Percentiles rank a stretch among this genome's conserved stretches.
phyloP scores from a whole-genome alignment of 2,797 vertebrate genomes.

The Borostomias antarcticus region DNA sequence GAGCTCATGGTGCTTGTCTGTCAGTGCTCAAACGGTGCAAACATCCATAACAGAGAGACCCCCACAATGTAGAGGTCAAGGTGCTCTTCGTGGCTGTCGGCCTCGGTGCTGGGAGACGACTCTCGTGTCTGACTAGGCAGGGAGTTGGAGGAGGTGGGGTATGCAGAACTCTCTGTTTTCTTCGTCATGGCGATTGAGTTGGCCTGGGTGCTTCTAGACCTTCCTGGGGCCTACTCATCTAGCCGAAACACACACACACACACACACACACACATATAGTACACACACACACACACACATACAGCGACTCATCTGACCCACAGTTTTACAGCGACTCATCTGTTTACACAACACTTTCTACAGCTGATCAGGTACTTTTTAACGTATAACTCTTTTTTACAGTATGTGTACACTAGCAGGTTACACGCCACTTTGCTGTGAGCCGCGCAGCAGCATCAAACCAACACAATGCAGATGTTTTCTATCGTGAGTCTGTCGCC shows the following conservation, averaged over 20 bases:
- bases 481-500: constrained; percentile 22
- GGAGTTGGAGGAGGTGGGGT: not conserved
- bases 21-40: constrained; percentile 53
- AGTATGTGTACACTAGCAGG: constrained; percentile 57
- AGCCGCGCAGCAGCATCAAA: constrained; percentile 18
- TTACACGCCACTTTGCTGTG: constrained; percentile 49
- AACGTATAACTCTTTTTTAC: constrained; percentile 70
- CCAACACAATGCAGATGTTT: constrained; percentile 37
- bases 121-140: not conserved
- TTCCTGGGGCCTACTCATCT: constrained; percentile 59
- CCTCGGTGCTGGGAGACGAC: too few relatives aligned
- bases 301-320: constrained; percentile 54
- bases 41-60: constrained; percentile 51
- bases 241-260: constrained; percentile 56
- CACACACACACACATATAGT: constrained; percentile 41
- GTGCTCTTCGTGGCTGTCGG: not conserved
- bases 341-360: constrained; percentile 71
- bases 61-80: constrained; percentile 34
- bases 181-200: constrained; percentile 32
- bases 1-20: constrained; percentile 63
- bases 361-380: constrained; percentile 76
- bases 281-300: constrained; percentile 17
- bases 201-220: constrained; percentile 70
- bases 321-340: constrained; percentile 56
- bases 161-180: constrained; percentile 9